Conservation (phyloP, 2,888 invertebrate species). For the Agriotes lineatus region DNA sequence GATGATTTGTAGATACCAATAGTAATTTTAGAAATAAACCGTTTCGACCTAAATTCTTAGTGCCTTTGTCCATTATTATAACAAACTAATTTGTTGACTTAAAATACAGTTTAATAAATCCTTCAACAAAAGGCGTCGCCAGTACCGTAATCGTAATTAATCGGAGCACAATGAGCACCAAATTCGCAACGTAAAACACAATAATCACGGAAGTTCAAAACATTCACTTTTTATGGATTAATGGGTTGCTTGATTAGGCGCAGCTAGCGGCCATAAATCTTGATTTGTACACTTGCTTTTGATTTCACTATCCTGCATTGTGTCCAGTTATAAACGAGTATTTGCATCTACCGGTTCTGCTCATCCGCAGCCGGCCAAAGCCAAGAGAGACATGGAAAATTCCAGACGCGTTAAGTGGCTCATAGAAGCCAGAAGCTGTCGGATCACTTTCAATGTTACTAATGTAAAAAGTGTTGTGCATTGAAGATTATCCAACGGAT, state of each 20-base stretch:
- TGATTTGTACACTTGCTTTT: neutral
- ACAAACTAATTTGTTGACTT: too few species aligned
- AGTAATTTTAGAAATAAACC: too few species aligned
- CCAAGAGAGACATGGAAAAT: constrained; percentile 18
- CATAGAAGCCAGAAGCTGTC: constrained; percentile 17
- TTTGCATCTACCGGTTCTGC: constrained; percentile 2
- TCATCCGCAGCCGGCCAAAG: constrained; percentile 9
- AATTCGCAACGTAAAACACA: neutral
- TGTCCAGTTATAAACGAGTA: neutral
- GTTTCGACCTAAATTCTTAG: too few species aligned
- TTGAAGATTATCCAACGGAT: constrained; percentile 1
- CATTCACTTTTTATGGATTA: constrained; percentile 4
- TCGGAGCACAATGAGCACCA: neutral
- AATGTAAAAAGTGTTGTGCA: constrained; percentile 6
- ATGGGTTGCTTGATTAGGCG: constrained; percentile 1
- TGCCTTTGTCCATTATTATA: too few species aligned
- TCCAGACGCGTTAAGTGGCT: constrained; percentile 9
- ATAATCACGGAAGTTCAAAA: neutral
- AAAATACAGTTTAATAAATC: too few species aligned
- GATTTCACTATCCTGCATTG: neutral
- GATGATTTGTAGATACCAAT: too few species aligned
- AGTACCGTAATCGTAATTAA: neutral
- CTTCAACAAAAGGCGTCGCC: too few species aligned
- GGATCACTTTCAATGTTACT: constrained; percentile 17
- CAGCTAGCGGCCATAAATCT: constrained; percentile 3